phyloP scores from a whole-genome alignment of 2,888 invertebrate genomes.

The Emmelina monodactyla region DNA sequence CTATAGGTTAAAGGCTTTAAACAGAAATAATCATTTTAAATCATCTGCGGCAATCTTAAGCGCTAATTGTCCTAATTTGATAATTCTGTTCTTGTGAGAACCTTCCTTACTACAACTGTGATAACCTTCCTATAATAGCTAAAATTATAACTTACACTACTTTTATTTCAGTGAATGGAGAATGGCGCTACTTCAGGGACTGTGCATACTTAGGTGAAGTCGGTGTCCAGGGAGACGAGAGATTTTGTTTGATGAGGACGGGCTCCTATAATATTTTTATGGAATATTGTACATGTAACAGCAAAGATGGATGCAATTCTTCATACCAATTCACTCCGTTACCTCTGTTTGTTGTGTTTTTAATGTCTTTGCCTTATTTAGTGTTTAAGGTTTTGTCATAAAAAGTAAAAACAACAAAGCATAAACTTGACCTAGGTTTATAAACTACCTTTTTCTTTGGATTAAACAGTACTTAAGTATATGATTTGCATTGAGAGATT shows the following conservation, averaged over 20 bases:
- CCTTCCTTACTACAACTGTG: too few relatives aligned
- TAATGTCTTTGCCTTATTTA: conserved; percentile 13
- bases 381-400: conserved; percentile 6
- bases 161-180: conserved; percentile 74
- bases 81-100: too few relatives aligned
- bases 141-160: neutral
- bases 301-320: conserved; percentile 90
- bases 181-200: conserved; percentile 87
- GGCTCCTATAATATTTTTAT: conserved; percentile 93
- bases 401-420: too few relatives aligned
- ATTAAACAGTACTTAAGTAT: too few relatives aligned
- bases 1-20: too few relatives aligned
- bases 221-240: conserved; percentile 87
- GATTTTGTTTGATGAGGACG: conserved; percentile 89
- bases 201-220: conserved; percentile 92
- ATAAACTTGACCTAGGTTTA: too few relatives aligned
- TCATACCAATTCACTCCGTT: conserved; percentile 49
- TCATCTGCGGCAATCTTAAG: too few relatives aligned
- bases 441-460: too few relatives aligned
- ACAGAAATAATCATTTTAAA: too few relatives aligned
- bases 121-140: too few relatives aligned
- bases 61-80: too few relatives aligned
- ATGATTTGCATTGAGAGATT: too few relatives aligned
- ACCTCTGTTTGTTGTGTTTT: conserved; percentile 22
- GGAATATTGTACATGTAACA: conserved; percentile 92